Evolutionary conservation across 2,888 invertebrate genomes (phyloP).

Genomic region (Euplagia quadripunctaria): DNA sequence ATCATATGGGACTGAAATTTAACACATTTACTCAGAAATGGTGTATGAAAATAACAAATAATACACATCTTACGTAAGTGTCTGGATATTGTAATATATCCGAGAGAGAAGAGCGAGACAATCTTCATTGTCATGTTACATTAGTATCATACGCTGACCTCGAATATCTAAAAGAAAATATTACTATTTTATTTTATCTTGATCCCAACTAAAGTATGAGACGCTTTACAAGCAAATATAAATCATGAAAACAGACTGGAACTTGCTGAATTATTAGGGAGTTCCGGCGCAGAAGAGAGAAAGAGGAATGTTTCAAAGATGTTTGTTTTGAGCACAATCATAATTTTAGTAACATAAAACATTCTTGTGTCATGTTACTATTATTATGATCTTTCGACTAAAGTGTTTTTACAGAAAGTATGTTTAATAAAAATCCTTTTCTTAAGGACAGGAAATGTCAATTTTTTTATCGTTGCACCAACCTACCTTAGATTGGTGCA

Average conservation of each 20-base stretch:
- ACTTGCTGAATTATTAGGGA: slow-evolving; percentile 2
- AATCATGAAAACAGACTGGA: neutral
- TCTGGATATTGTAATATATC: slow-evolving; percentile 19
- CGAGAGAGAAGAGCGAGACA: slow-evolving; percentile 5
- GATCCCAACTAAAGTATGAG: slow-evolving; percentile 2
- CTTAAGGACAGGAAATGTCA: too few relatives aligned
- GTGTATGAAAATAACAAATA: slow-evolving; percentile 17
- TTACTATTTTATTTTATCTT: slow-evolving; percentile 3
- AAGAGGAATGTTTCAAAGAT: neutral
- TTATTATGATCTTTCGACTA: neutral
- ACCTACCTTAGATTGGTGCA: neutral
- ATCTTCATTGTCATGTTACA: slow-evolving; percentile 17
- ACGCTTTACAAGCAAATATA: neutral
- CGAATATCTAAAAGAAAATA: slow-evolving; percentile 7
- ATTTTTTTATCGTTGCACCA: too few relatives aligned
- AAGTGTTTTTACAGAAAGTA: too few relatives aligned
- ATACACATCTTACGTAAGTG: slow-evolving; percentile 14
- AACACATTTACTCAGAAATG: slow-evolving; percentile 18
- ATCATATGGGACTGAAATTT: slow-evolving; percentile 23
- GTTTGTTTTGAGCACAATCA: neutral
- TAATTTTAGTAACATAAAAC: neutral
- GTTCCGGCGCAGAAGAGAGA: neutral
- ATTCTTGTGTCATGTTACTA: too few relatives aligned
- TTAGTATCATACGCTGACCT: slow-evolving; percentile 11
- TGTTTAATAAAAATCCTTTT: too few relatives aligned